Conservation (phyloP, 2,888 invertebrate species). For the Pediacus dermestoides region DNA sequence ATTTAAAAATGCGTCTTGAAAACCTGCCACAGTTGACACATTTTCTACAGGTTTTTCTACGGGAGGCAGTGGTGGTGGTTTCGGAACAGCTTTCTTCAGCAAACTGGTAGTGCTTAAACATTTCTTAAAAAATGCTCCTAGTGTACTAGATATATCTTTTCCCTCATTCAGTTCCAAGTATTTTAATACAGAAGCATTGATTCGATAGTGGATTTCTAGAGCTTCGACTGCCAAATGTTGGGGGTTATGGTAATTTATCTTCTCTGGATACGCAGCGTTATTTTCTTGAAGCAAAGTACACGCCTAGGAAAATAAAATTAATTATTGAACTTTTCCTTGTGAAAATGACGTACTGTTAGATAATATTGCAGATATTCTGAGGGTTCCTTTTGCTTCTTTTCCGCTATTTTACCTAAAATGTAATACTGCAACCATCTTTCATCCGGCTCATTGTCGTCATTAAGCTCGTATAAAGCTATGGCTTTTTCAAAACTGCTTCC, state of each 20-base stretch:
- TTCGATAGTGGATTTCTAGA: slow-evolving; percentile 78
- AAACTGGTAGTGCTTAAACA: slow-evolving; percentile 50
- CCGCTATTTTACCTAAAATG: slow-evolving; percentile 93
- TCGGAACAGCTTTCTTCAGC: slow-evolving; percentile 17
- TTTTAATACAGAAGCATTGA: slow-evolving; percentile 86
- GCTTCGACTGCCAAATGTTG: slow-evolving; percentile 84
- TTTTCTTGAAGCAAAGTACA: slow-evolving; percentile 73
- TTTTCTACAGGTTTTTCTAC: slow-evolving; percentile 20
- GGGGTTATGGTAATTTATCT: slow-evolving; percentile 81
- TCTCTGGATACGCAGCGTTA: slow-evolving; percentile 78
- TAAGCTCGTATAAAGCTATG: slow-evolving; percentile 58
- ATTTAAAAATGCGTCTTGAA: slow-evolving; percentile 29
- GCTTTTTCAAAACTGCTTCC: slow-evolving; percentile 74
- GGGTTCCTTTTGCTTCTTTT: slow-evolving; percentile 76
- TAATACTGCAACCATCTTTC: slow-evolving; percentile 92
- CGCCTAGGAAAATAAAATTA: slow-evolving; percentile 55
- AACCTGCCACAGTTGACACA: slow-evolving; percentile 23
- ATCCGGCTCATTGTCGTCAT: slow-evolving; percentile 60
- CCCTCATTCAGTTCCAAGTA: slow-evolving; percentile 75
- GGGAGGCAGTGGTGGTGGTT: slow-evolving; percentile 9
- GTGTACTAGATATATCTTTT: slow-evolving; percentile 59
- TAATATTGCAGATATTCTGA: slow-evolving; percentile 76
- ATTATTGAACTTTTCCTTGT: slow-evolving; percentile 52
- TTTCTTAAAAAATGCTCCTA: slow-evolving; percentile 59
- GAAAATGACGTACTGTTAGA: slow-evolving; percentile 55